Evolutionary conservation across 1,140 invertebrate species (phyloP), one percentile per base, ranked within the genome.

Genomic region (Zaprionus capensis): DNA sequence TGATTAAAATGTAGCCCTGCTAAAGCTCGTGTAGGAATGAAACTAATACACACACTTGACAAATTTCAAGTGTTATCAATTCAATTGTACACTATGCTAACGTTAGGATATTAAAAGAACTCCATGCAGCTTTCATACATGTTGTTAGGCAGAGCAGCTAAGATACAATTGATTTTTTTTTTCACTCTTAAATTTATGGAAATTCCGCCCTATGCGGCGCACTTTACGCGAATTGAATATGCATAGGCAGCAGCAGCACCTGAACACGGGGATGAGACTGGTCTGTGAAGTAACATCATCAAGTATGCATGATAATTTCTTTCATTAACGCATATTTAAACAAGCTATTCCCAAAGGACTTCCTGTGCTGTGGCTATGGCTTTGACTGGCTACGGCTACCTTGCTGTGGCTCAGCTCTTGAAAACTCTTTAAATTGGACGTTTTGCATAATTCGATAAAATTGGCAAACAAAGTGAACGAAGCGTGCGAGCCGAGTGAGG

Each of bases 321-420:
- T 79, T 90, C 85, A 85, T 90, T 90, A 90, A 90, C 79, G 86
- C 85, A 90, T 87, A 90, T 90, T 90, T 82, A 77, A 90, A 44
- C 78, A 71, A 78, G 65, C 57, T 41, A 61, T 55, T 57, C 63
- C 67, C 36, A 14, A 22, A 11, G 28, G 55, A 38, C 17, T 38
- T 26, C 20, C 41, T 49, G 61, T 34, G 7, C 53, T 65, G 34
- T 44, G 66, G 36, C 38, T 62, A 12, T 14, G n/a, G 55, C 38
- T 11, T n/a, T 22, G 7, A 6, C 11, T 14, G 24, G 7, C 26
- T 63, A 51, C 46, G 24, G 7, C 26, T 63, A 51, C 46, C 46
- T 17, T 49, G 34, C 36, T n/a, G 22, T 41, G 31, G 53, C 36
- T 55, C 14, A 56, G 26, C 26, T 26, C 26, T n/a, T n/a, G 26